Conservation (phyloP, 2,888 invertebrate genomes). For the Pocota personata region DNA sequence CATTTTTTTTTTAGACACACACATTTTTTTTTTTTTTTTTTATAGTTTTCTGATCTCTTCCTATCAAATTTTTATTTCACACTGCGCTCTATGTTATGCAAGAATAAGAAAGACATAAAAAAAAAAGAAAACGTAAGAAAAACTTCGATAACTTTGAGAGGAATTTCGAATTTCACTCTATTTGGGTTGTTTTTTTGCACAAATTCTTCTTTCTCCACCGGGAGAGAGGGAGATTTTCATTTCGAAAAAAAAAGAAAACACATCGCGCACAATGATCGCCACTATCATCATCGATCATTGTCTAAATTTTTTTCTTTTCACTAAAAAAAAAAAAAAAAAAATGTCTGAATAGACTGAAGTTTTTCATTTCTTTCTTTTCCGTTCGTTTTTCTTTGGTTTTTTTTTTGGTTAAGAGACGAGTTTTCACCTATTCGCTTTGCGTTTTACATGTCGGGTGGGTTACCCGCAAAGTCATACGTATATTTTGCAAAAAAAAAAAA, state of each 20-base stretch:
- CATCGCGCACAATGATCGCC: constrained; percentile 56
- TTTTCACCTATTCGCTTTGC: constrained; percentile 51
- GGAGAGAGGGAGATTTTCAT: constrained; percentile 22
- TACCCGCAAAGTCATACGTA: constrained; percentile 20
- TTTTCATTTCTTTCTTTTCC: constrained; percentile 21
- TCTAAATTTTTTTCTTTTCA: constrained; percentile 46
- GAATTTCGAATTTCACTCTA: constrained; percentile 63
- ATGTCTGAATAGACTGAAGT: constrained; percentile 13
- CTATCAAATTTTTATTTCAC: constrained; percentile 41
- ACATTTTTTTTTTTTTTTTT: constrained; percentile 25
- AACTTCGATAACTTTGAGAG: constrained; percentile 40
- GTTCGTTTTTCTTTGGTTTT: constrained; percentile 1
- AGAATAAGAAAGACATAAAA: constrained; percentile 45
- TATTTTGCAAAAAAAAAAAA: not conserved
- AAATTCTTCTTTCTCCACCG: constrained; percentile 36
- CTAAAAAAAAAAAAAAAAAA: constrained; percentile 39
- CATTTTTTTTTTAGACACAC: constrained; percentile 23
- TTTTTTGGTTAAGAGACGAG: constrained; percentile 11
- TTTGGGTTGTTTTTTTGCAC: constrained; percentile 40
- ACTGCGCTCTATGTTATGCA: constrained; percentile 67
- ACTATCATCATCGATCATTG: constrained; percentile 67
- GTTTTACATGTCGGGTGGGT: constrained; percentile 34
- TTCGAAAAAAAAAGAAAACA: constrained; percentile 48
- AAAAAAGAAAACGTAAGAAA: constrained; percentile 40
- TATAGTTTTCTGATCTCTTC: constrained; percentile 8